Evolutionary conservation across 2,797 vertebrate species (phyloP).

Genomic region (Characodon lateralis): DNA sequence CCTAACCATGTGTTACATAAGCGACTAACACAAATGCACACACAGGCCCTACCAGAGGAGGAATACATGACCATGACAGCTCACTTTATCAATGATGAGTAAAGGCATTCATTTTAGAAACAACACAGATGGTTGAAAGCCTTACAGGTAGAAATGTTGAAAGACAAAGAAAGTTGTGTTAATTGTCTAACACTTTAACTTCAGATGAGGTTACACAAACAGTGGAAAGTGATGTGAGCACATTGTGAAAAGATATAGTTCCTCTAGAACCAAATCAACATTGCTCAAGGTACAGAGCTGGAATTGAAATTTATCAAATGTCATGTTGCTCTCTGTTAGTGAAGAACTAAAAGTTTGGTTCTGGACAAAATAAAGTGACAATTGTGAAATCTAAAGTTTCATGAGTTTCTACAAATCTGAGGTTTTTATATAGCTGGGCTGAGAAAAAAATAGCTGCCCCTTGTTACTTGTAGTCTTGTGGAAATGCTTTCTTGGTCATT

Average conservation of each 20-base stretch:
- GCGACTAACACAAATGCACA: not conserved
- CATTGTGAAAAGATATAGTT: not conserved
- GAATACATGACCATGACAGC: not conserved
- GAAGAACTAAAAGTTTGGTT: not conserved
- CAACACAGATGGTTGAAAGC: constrained; percentile 1
- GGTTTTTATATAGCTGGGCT: too few relatives aligned
- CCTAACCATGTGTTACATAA: not conserved
- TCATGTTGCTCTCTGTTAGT: not conserved
- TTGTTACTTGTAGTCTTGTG: too few relatives aligned
- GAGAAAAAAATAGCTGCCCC: too few relatives aligned
- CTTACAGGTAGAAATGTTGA: not conserved
- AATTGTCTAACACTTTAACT: not conserved
- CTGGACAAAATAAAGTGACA: not conserved
- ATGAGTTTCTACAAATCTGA: too few relatives aligned
- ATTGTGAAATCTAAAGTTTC: too few relatives aligned
- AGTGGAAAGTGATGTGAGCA: not conserved
- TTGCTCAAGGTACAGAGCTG: not conserved
- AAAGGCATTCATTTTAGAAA: not conserved
- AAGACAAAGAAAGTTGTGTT: not conserved
- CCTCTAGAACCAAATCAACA: too few relatives aligned
- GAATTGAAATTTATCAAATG: not conserved
- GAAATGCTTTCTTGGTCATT: too few relatives aligned
- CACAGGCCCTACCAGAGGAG: not conserved
- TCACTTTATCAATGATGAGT: not conserved
- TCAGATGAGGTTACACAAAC: not conserved